These are phyloP conservation scores for Phaethornis superciliosus DNA, from an alignment of 2,113 vertebrate species.

Conservation along the genomic window DNA sequence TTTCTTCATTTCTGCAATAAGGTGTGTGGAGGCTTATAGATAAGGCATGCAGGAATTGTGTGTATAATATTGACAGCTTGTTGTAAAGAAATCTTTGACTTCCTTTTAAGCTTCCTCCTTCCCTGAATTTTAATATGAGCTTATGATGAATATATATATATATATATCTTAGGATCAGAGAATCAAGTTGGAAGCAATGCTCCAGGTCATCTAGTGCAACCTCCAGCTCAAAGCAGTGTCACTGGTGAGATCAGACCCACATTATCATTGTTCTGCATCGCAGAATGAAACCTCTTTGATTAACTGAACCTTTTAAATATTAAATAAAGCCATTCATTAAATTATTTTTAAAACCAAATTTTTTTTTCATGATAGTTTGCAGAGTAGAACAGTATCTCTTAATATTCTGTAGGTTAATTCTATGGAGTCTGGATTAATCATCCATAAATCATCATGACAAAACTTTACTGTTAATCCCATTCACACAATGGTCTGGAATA, in stretches of 20 bases:
- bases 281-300: background rate
- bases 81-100: background rate
- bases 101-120: background rate
- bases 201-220: background rate
- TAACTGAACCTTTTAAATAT: background rate
- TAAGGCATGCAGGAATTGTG: too few relatives aligned
- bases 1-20: background rate
- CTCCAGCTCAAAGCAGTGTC: background rate
- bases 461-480: background rate
- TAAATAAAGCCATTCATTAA: too few relatives aligned
- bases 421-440: too few relatives aligned
- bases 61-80: background rate
- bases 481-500: background rate
- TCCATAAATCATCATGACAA: too few relatives aligned
- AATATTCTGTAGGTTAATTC: background rate
- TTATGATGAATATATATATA: background rate
- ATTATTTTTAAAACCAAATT: background rate
- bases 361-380: background rate
- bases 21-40: background rate
- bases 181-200: background rate
- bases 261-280: background rate
- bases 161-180: rapidly evolving
- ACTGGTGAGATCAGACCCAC: background rate
- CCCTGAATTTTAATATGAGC: background rate
- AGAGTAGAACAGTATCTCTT: background rate